Evolutionary conservation across 2,888 invertebrate genomes (phyloP).

Genomic region (Junonia oenone): DNA sequence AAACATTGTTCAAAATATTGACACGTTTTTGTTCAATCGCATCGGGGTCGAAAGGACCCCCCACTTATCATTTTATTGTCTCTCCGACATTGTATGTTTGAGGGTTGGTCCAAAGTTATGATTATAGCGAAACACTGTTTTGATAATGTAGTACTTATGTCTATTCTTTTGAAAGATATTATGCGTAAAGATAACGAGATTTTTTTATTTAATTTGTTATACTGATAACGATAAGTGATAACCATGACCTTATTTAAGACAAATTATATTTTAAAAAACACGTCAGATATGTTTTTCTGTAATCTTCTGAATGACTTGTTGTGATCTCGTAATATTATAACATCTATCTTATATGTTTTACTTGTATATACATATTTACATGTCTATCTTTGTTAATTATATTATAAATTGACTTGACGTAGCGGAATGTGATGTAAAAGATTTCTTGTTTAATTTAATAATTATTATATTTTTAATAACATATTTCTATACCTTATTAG

Average conservation of each 20-base stretch:
- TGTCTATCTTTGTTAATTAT: too few relatives aligned
- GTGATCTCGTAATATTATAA: too few relatives aligned
- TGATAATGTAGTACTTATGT: not conserved
- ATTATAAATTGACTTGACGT: too few relatives aligned
- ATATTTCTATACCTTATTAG: not conserved
- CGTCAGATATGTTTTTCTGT: too few relatives aligned
- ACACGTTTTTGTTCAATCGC: slow-evolving; percentile 67
- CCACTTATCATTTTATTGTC: slow-evolving; percentile 63
- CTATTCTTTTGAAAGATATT: not conserved
- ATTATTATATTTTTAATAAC: too few relatives aligned
- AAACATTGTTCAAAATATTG: slow-evolving; percentile 76
- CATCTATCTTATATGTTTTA: too few relatives aligned
- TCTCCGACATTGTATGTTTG: slow-evolving; percentile 43
- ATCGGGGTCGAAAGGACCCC: slow-evolving; percentile 58
- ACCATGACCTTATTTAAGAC: not conserved
- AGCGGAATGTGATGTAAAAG: too few relatives aligned
- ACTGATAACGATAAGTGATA: not conserved
- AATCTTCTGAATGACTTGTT: too few relatives aligned
- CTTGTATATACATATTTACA: too few relatives aligned
- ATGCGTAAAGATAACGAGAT: not conserved
- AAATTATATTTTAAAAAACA: too few relatives aligned
- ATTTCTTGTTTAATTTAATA: too few relatives aligned
- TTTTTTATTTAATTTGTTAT: not conserved
- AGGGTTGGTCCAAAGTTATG: slow-evolving; percentile 24
- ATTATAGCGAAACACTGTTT: slow-evolving; percentile 7